Evolutionary conservation across 2,888 invertebrate genomes (phyloP).

Genomic region (Phoronis australis): DNA sequence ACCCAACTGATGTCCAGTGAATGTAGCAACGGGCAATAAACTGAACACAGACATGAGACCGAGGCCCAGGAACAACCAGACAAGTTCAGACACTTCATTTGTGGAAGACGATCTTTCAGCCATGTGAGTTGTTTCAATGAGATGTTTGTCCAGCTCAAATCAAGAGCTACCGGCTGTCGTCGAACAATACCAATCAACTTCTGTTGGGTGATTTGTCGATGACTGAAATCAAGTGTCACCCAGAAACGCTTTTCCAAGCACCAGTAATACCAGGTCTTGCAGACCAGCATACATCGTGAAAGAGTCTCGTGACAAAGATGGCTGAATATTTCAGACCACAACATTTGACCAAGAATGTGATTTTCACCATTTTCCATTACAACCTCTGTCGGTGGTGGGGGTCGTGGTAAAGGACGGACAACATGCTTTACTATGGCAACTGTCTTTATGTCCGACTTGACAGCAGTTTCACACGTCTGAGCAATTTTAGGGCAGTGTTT

Average conservation of each 20-base stretch:
- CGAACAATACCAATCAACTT: slow-evolving; percentile 78
- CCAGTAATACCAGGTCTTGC: slow-evolving; percentile 82
- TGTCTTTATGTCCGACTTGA: no score
- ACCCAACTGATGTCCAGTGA: slow-evolving; percentile 78
- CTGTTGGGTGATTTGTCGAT: slow-evolving; percentile 62
- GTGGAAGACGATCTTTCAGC: slow-evolving; percentile 81
- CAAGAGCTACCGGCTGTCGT: slow-evolving; percentile 78
- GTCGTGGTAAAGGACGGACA: slow-evolving; percentile 39
- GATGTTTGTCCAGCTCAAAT: slow-evolving; percentile 82
- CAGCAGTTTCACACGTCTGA: no score
- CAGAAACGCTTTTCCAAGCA: slow-evolving; percentile 78
- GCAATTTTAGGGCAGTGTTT: not conserved
- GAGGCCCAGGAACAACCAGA: slow-evolving; percentile 67
- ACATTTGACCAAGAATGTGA: slow-evolving; percentile 37
- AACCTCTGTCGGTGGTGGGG: slow-evolving; percentile 34
- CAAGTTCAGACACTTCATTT: slow-evolving; percentile 73
- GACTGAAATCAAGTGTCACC: slow-evolving; percentile 75
- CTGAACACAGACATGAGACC: slow-evolving; percentile 73
- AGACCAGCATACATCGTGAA: slow-evolving; percentile 66
- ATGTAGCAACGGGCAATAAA: slow-evolving; percentile 72
- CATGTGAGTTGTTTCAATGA: slow-evolving; percentile 84
- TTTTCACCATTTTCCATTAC: slow-evolving; percentile 19
- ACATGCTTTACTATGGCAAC: no score
- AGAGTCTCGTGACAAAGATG: slow-evolving; percentile 55
- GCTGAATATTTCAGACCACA: slow-evolving; percentile 54